Conservation (phyloP, 2,797 vertebrate species). For the Microctenopoma steveboyesi region DNA sequence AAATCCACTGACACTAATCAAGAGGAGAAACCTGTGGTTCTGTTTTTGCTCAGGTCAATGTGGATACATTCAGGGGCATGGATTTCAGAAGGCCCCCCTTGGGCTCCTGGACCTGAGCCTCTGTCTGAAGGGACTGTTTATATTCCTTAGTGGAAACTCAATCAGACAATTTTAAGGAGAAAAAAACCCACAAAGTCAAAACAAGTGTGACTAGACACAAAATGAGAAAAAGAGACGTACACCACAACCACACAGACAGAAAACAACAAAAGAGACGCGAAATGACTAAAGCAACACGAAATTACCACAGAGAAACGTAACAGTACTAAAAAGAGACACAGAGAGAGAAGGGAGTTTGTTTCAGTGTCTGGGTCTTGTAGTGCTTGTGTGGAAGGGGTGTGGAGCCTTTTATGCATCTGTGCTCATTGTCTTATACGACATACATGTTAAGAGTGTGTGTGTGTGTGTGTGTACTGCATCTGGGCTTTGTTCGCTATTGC, state of each 20-base stretch:
- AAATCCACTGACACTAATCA: constrained; percentile 69
- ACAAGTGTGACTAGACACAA: not conserved
- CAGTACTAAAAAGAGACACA: not conserved
- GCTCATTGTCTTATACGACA: not conserved
- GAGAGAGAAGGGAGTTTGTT: not conserved
- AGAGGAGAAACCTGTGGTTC: constrained; percentile 52
- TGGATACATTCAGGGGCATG: constrained; percentile 6
- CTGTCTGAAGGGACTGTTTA: not conserved
- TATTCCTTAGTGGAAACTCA: not conserved
- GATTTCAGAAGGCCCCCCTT: not conserved
- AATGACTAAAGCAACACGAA: not conserved
- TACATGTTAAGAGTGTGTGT: not conserved
- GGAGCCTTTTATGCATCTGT: not conserved
- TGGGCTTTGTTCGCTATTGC: constrained; percentile 53
- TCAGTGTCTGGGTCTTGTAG: not conserved
- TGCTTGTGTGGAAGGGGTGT: not conserved
- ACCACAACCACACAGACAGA: not conserved
- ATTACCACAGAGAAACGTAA: not conserved
- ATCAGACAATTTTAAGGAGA: not conserved
- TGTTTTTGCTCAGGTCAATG: constrained; percentile 10
- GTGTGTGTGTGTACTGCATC: constrained; percentile 4
- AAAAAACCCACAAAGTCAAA: not conserved
- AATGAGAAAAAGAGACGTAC: not conserved
- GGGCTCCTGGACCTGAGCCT: not conserved
- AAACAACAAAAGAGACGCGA: not conserved